Evolutionary conservation across 2,113 vertebrate genomes (phyloP).

Genomic region (Zapornia atra): DNA sequence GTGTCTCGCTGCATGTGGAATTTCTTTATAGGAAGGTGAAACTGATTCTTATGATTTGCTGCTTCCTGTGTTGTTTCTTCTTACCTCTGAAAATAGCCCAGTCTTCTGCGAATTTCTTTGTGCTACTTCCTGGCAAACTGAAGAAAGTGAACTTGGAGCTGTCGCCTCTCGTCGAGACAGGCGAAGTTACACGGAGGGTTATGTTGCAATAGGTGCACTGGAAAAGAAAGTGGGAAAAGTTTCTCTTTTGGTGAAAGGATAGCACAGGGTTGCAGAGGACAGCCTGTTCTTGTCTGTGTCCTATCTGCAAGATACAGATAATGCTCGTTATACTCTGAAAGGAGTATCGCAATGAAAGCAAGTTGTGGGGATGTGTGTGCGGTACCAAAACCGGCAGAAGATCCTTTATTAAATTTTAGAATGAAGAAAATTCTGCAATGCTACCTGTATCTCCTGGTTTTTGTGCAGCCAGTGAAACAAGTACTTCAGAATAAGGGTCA

Average conservation of each 20-base stretch:
- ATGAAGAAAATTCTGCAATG: neutral
- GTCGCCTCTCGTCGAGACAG: neutral
- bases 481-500: neutral
- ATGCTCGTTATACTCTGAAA: neutral
- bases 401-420: neutral
- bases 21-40: slow-evolving; percentile 34
- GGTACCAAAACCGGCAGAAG: neutral
- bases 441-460: neutral
- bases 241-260: neutral
- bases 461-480: neutral
- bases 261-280: neutral
- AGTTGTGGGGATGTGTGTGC: neutral
- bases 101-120: neutral
- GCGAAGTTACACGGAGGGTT: neutral
- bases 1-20: neutral
- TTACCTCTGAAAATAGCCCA: neutral
- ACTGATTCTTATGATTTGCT: neutral
- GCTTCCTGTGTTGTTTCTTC: slow-evolving; percentile 12
- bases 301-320: neutral
- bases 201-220: neutral
- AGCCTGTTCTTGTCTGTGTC: neutral
- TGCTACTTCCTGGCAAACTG: neutral
- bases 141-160: neutral
- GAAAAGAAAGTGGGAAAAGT: neutral
- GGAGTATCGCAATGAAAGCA: neutral